Base-by-base conservation (phyloP, 2,888 invertebrate species). In the Diarsia brunnea region DNA sequence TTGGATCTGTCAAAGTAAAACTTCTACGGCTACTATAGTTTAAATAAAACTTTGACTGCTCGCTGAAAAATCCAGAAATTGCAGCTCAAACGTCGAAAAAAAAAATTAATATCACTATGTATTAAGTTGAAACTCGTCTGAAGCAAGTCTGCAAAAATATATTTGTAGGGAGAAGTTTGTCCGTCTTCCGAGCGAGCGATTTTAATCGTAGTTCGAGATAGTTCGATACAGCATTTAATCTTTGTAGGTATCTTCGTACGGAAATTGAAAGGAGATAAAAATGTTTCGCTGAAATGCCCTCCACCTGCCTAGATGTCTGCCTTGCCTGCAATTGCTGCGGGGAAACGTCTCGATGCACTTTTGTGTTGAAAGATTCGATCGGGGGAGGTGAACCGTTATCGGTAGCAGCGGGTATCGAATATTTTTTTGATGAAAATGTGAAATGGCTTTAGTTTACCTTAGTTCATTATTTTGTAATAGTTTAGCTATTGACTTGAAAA, bases 261-360 rank as follows among this genome's bases (percentile, higher is more conserved):
- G 88, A 87, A 87, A 87, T 87, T 87, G 88, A 83, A 88, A 88
- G 82, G 71, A 87, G 87, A 87, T 88, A 87, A 84, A 88, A 87
- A 88, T 84, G 68, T 80, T 84, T 81, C 82, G 81, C 84, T 71
- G 83, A 73, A 74, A 75, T 83, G 79, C 45, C 69, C 61, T 64
- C 75, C 69, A 82, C 75, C 87, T 84, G 77, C 58, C 75, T 24
- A n/a, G 53, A 49, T 19, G 70, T 79, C 82, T 80, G 77, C 75
- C 79, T 60, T 58, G 73, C 72, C 71, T 81, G 75, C 81, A 64
- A 87, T 88, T 78, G 74, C 69, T 63, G 73, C 11, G 55, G 69
- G 24, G 21, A 73, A 67, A 86, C 67, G 84, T 76, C 58, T 73
- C 75, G 65, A 24, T 86, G 82, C 87, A 87, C 67, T 83, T 76